These are phyloP conservation scores for Platichthys stellatus DNA, from an alignment of 2,113 vertebrate genomes.

Conservation along the genomic window DNA sequence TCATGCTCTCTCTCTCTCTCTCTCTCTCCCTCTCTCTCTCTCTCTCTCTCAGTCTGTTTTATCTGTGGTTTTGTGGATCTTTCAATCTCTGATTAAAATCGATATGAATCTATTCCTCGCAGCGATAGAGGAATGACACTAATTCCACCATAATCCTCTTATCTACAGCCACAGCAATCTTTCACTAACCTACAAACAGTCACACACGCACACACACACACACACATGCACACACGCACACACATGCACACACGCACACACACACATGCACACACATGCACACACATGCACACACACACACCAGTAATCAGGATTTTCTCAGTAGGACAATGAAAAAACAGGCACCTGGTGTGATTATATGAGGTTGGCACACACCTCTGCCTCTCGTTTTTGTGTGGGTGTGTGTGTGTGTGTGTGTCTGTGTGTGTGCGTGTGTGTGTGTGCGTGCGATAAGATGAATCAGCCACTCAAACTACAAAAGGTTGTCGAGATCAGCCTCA, in stretches of 20 bases:
- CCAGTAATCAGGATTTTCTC: slow-evolving; percentile 72
- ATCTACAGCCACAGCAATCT: slow-evolving; percentile 75
- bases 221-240: slow-evolving; percentile 39
- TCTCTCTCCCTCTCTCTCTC: not conserved
- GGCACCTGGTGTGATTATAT: slow-evolving; percentile 60
- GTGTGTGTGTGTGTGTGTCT: slow-evolving; percentile 2
- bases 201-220: slow-evolving; percentile 31
- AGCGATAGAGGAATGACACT: slow-evolving; percentile 79
- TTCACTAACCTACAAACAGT: slow-evolving; percentile 78
- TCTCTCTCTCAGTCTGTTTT: slow-evolving; percentile 30
- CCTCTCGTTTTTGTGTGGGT: not conserved
- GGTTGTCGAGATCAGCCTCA: slow-evolving; percentile 12
- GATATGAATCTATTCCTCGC: slow-evolving; percentile 76
- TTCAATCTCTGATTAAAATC: slow-evolving; percentile 78
- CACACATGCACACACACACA: slow-evolving; percentile 24
- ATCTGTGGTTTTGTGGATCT: slow-evolving; percentile 43
- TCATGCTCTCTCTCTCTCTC: not conserved
- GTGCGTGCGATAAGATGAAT: not conserved
- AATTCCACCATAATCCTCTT: slow-evolving; percentile 82
- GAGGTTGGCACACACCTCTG: slow-evolving; percentile 45
- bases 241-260: not conserved
- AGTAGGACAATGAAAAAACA: slow-evolving; percentile 54
- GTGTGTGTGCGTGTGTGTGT: slow-evolving; percentile 6
- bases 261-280: slow-evolving; percentile 32
- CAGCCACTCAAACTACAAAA: slow-evolving; percentile 25